A percentile compares a stretch with the other conserved stretches of the same genome.
Evolutionary conservation across 2,113 vertebrate genomes (phyloP).

Genomic region (Platichthys stellatus): DNA sequence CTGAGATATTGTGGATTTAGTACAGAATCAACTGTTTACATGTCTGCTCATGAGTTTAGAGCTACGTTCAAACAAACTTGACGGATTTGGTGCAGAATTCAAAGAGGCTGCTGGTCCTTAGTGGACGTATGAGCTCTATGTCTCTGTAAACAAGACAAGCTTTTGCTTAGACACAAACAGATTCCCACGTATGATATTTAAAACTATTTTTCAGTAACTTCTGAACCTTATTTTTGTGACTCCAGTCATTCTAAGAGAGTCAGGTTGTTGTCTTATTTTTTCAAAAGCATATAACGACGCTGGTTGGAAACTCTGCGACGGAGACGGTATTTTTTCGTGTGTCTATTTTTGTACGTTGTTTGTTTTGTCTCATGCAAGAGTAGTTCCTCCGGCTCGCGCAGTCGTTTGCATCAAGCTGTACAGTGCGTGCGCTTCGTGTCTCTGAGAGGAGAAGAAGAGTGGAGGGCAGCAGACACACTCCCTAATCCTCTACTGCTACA

Average conservation of each 20-base stretch:
- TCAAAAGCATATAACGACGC: constrained; percentile 12
- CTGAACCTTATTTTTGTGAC: constrained; percentile 25
- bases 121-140: no score
- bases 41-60: not conserved
- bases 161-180: constrained; percentile 4
- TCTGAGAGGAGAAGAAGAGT: constrained; percentile 39
- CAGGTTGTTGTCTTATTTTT: constrained; percentile 34
- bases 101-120: no score
- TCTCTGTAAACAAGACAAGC: no score
- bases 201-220: constrained; percentile 5
- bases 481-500: constrained; percentile 35
- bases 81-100: no score
- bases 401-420: constrained; percentile 30
- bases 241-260: constrained; percentile 22
- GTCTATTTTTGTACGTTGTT: constrained; percentile 54
- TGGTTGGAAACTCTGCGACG: constrained; percentile 1
- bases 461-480: constrained; percentile 52
- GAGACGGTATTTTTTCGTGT: constrained; percentile 7
- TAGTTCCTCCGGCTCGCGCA: constrained; percentile 5
- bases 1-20: not conserved
- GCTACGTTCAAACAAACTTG: not conserved
- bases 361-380: constrained; percentile 41
- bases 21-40: not conserved
- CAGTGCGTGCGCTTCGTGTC: constrained; percentile 29
- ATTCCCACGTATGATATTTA: constrained; percentile 12